A percentile compares a stretch with the other conserved stretches of the same genome.
Conservation (phyloP, 2,888 invertebrate species). For the Nomada lathburiana region DNA sequence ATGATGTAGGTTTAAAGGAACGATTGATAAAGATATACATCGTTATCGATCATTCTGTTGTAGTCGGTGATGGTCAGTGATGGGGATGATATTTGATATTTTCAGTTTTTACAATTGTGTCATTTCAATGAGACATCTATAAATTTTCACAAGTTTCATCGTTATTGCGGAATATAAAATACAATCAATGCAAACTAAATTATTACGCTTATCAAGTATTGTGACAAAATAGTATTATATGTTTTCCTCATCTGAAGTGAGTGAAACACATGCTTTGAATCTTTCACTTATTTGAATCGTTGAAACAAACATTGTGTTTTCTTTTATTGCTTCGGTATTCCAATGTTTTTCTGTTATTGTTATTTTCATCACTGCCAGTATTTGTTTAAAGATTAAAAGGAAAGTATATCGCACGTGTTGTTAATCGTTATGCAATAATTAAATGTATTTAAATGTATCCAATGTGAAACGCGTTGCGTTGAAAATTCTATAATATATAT, state of each 20-base stretch:
- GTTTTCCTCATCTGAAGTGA: constrained; percentile 1
- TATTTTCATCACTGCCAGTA: constrained; percentile 46
- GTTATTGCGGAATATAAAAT: neutral
- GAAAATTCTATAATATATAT: constrained; percentile 61
- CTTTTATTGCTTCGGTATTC: constrained; percentile 4
- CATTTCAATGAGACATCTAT: neutral
- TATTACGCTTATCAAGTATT: neutral
- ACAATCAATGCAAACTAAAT: neutral
- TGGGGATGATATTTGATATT: constrained; percentile 34
- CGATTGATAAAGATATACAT: constrained; percentile 19
- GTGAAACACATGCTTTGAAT: neutral
- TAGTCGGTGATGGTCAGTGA: constrained; percentile 33
- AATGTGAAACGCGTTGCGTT: constrained; percentile 59
- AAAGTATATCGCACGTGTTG: constrained; percentile 61
- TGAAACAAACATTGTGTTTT: constrained; percentile 1
- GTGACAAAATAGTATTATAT: neutral
- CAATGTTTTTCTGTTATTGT: constrained; percentile 19
- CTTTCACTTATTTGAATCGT: neutral
- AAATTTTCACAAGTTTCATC: constrained; percentile 2
- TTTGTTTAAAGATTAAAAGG: constrained; percentile 32
- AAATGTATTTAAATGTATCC: constrained; percentile 69
- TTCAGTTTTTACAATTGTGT: neutral
- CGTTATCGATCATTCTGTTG: constrained; percentile 27
- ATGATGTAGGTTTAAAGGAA: constrained; percentile 21
- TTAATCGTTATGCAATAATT: constrained; percentile 71